Evolutionary conservation across 2,888 invertebrate genomes (phyloP).

Genomic region (Noctua janthe): DNA sequence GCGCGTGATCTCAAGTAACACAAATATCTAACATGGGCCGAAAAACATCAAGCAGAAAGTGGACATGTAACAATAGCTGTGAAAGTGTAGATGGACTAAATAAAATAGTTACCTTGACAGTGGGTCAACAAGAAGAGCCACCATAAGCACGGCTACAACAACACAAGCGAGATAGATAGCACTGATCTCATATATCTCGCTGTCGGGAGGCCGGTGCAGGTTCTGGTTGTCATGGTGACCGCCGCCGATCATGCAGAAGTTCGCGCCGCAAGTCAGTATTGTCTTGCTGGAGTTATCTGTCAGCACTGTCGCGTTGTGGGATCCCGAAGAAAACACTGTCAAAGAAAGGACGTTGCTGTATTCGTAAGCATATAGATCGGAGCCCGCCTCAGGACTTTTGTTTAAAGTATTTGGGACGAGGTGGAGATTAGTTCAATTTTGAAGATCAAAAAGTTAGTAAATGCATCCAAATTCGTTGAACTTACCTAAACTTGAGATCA

Average conservation of each 20-base stretch:
- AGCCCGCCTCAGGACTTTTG: conserved; percentile 7
- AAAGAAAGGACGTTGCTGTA: conserved; percentile 47
- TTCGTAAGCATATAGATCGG: conserved; percentile 31
- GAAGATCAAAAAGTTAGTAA: background rate
- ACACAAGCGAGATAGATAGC: conserved; percentile 97
- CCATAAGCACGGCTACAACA: conserved; percentile 95
- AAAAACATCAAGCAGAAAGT: background rate
- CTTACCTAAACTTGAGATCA: conserved; percentile 97
- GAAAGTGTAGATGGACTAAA: background rate
- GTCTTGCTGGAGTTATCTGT: conserved; percentile 87
- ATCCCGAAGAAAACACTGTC: conserved; percentile 94
- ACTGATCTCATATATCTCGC: conserved; percentile 96
- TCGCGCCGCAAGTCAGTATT: conserved; percentile 93
- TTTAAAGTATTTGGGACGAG: background rate
- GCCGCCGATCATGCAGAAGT: conserved; percentile 94
- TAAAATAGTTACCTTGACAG: conserved; percentile 92
- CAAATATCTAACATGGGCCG: background rate
- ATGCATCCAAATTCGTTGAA: conserved; percentile 49
- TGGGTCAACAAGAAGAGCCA: conserved; percentile 97
- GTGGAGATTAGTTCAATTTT: no score
- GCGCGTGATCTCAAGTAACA: background rate
- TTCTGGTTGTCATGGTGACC: conserved; percentile 93
- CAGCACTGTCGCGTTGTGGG: conserved; percentile 90
- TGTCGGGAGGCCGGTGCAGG: conserved; percentile 94
- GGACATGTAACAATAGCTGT: background rate